phyloP scores from a whole-genome alignment of 2,797 vertebrate genomes.

The Gymnocypris eckloni region DNA sequence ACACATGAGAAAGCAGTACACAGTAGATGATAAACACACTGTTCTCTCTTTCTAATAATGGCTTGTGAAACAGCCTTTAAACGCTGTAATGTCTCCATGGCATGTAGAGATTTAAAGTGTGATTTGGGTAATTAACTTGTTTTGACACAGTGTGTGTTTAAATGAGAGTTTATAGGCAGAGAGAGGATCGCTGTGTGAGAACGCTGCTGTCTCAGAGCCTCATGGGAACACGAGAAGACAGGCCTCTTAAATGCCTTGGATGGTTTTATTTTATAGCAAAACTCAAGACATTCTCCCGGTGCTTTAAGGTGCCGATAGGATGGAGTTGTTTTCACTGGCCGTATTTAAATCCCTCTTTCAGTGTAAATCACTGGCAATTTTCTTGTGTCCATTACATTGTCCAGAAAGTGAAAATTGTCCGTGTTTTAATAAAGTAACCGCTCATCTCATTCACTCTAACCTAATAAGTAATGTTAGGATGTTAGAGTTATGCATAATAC shows the following conservation, averaged over 20 bases:
- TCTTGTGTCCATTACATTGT: neutral
- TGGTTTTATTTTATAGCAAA: constrained; percentile 42
- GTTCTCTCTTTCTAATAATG: constrained; percentile 19
- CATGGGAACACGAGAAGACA: constrained; percentile 60
- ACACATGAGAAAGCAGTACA: neutral
- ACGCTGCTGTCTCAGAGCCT: constrained; percentile 40
- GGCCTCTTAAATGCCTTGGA: constrained; percentile 61
- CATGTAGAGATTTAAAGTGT: constrained; percentile 12
- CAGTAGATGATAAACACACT: neutral
- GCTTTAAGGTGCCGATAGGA: constrained; percentile 31
- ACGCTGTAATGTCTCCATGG: constrained; percentile 11
- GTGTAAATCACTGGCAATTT: neutral
- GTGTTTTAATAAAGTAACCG: neutral
- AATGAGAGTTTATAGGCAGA: constrained; percentile 61
- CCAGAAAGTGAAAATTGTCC: neutral
- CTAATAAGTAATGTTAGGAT: neutral
- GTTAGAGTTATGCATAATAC: neutral
- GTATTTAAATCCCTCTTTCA: constrained; percentile 53
- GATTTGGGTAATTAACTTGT: constrained; percentile 65
- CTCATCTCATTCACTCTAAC: neutral
- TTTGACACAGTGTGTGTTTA: constrained; percentile 65
- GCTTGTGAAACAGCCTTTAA: constrained; percentile 30
- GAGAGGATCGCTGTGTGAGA: constrained; percentile 41
- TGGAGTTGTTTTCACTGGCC: constrained; percentile 32
- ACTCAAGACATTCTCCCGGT: constrained; percentile 42